Percentiles rank a stretch among this genome's conserved stretches.
These are phyloP conservation scores for Siniperca knerii DNA, from an alignment of 2,113 vertebrate species.

Conservation along the genomic window DNA sequence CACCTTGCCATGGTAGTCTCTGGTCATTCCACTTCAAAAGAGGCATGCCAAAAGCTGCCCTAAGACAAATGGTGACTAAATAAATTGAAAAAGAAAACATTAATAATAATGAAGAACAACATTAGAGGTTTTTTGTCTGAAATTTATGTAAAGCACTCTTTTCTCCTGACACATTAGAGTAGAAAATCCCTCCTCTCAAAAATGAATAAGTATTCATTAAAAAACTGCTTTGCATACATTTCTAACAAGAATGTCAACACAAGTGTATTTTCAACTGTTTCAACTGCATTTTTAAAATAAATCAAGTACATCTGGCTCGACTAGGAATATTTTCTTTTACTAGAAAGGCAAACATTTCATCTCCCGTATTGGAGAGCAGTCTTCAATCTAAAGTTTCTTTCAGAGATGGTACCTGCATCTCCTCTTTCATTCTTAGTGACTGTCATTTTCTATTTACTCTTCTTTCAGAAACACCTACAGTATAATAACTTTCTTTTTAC, in stretches of 20 bases:
- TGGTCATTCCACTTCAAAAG: not conserved
- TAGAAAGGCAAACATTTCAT: slow-evolving; percentile 39
- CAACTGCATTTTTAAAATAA: not conserved
- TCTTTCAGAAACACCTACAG: not conserved
- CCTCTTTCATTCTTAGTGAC: slow-evolving; percentile 3
- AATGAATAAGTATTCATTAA: slow-evolving; percentile 6
- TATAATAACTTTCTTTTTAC: not conserved
- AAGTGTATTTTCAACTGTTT: not conserved
- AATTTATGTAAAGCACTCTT: slow-evolving; percentile 34
- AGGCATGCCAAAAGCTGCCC: not conserved
- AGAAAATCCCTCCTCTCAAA: not conserved
- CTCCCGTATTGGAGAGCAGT: slow-evolving; percentile 16
- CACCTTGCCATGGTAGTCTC: not conserved
- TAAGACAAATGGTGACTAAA: not conserved
- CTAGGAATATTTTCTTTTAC: slow-evolving; percentile 7
- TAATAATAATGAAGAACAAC: slow-evolving; percentile 27
- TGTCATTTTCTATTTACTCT: not conserved
- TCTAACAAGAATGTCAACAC: not conserved
- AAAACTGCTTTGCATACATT: slow-evolving; percentile 31
- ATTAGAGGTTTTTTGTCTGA: slow-evolving; percentile 11
- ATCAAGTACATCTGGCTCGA: slow-evolving; percentile 15
- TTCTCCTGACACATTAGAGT: slow-evolving; percentile 23
- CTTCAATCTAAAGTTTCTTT: slow-evolving; percentile 7
- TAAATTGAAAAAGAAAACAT: not conserved
- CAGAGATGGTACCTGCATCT: not conserved